These are phyloP conservation scores for Sorex fumeus DNA, from an alignment of 2,113 vertebrate genomes.

Conservation along the genomic window DNA sequence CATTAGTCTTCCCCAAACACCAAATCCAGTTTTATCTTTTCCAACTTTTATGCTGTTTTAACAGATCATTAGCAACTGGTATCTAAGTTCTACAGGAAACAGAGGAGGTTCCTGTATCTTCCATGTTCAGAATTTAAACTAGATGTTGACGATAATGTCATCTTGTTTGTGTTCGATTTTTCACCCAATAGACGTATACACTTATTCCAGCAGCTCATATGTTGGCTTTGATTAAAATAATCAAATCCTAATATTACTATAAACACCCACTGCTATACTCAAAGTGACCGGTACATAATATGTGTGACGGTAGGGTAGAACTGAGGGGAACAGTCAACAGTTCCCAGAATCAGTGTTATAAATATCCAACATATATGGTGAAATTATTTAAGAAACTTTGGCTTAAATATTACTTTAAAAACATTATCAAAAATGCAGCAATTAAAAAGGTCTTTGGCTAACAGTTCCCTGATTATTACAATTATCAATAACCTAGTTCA, in stretches of 20 bases:
- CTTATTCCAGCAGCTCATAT: not conserved
- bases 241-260: not conserved
- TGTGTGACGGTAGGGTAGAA: not conserved
- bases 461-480: conserved; percentile 40
- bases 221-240: not conserved
- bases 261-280: conserved; percentile 14
- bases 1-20: conserved; percentile 40
- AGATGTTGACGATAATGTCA: not conserved
- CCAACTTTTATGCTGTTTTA: not conserved
- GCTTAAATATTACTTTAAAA: conserved; percentile 30
- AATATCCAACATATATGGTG: not conserved
- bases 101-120: conserved; percentile 1
- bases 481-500: conserved; percentile 53
- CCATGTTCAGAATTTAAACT: conserved; percentile 25
- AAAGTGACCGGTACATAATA: conserved; percentile 41
- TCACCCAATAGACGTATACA: not conserved
- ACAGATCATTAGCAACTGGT: conserved; percentile 20
- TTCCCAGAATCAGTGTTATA: not conserved
- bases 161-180: conserved; percentile 8
- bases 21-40: conserved; percentile 46
- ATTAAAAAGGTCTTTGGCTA: conserved; percentile 38
- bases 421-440: not conserved
- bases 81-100: not conserved
- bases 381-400: not conserved
- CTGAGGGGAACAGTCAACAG: not conserved